phyloP scores from a whole-genome alignment of 2,113 vertebrate species.

The Platysteira castanea region DNA sequence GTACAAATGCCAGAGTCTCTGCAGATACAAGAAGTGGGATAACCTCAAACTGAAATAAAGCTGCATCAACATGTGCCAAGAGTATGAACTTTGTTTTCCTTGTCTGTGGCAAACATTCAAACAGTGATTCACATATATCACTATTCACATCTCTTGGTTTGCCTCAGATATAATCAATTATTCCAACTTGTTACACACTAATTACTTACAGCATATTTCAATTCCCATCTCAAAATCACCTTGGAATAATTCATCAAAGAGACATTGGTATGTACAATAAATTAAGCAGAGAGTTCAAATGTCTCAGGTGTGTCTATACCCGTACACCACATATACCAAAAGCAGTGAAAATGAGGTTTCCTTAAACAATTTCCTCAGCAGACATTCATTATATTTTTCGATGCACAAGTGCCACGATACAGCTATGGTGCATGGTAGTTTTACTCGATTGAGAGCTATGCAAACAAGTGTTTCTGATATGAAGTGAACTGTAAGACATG shows the following conservation, averaged over 20 bases:
- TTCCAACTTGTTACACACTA: slow-evolving; percentile 26
- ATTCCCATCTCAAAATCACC: slow-evolving; percentile 30
- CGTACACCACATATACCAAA: not conserved
- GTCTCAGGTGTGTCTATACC: slow-evolving; percentile 15
- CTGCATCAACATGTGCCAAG: not conserved
- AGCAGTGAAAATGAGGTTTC: not conserved
- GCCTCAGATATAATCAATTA: slow-evolving; percentile 45
- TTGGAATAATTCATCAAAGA: not conserved
- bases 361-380: not conserved
- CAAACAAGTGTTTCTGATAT: not conserved
- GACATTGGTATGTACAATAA: slow-evolving; percentile 29
- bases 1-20: not conserved
- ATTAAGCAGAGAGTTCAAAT: not conserved
- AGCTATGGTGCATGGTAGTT: not conserved
- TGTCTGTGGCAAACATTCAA: not conserved
- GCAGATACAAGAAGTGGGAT: not conserved
- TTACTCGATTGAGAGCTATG: not conserved
- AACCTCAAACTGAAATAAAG: not conserved
- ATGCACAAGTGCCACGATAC: not conserved
- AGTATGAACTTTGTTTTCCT: not conserved
- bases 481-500: not conserved
- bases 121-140: not conserved
- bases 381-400: not conserved
- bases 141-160: slow-evolving; percentile 14
- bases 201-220: slow-evolving; percentile 35